phyloP scores from a whole-genome alignment of 2,888 invertebrate species.

The Teleiodes luculella region DNA sequence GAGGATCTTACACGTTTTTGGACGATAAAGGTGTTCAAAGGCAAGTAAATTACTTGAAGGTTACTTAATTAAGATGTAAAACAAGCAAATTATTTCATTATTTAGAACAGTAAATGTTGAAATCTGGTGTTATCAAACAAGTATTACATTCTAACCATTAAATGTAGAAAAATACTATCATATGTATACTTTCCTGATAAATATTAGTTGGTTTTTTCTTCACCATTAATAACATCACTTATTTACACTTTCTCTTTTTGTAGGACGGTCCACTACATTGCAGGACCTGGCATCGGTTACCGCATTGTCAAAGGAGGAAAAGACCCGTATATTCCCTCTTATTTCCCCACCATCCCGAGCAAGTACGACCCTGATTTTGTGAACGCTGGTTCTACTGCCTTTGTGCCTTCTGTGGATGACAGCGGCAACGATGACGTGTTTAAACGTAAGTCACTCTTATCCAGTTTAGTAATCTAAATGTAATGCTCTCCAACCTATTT shows the following conservation, averaged over 20 bases:
- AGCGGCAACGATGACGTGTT: constrained; percentile 57
- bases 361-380: constrained; percentile 72
- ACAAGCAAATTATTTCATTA: not conserved
- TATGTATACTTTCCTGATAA: no score
- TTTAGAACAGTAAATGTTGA: not conserved
- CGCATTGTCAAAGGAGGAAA: constrained; percentile 84
- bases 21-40: constrained; percentile 88
- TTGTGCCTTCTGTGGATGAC: constrained; percentile 37
- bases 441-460: constrained; percentile 60
- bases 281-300: constrained; percentile 88
- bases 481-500: no score
- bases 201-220: no score
- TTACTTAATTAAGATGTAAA: constrained; percentile 4
- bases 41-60: constrained; percentile 31
- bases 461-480: no score
- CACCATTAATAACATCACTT: not conserved
- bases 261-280: constrained; percentile 87
- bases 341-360: constrained; percentile 79
- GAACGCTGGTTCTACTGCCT: constrained; percentile 49
- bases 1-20: constrained; percentile 87
- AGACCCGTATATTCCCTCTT: constrained; percentile 81
- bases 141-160: no score
- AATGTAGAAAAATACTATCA: no score
- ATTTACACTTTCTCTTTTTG: not conserved
- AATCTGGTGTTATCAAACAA: no score